Evolutionary conservation across 1,140 invertebrate species (phyloP), one percentile per base, ranked within the genome.

Genomic region (Latrodectus geometricus): DNA sequence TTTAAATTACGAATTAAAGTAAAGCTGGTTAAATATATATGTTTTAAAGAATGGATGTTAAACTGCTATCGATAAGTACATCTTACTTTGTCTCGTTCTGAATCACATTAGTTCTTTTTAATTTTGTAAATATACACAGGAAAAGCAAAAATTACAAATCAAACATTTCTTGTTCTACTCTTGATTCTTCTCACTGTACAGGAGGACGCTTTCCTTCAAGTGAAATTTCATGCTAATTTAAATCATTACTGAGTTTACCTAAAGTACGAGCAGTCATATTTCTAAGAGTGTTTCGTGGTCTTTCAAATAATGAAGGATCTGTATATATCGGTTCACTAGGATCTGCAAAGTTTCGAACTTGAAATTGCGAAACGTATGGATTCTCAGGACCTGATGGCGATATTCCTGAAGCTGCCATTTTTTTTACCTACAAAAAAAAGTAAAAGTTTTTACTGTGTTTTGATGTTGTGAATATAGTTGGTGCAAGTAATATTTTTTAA

Each of bases 311-410:
- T 2, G 96, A 96, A 0, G 96, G 96, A 91, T 97, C 96, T 0
- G 96, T 97, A 90, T 97, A 97, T 88, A 97, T 97, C 4, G 96
- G 96, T 90, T 97, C 96, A 89, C 96, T 97, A 12, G 96, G 96
- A 91, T 97, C 96, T 89, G 95, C 94, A 88, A 83, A 87, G 9
- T 74, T 80, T 56, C 74, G 23, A 8, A 84, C 79, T 78, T 83
- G 88, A 35, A 86, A 86, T 50, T 86, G 83, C 8, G 83, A 86
- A 4, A 72, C 61, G n/a, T 77, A 78, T 0, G 74, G 23, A 48
- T 72, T 78, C 17, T 86, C 83, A 4, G 75, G 74, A 15, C 75
- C 52, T n/a, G 66, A 23, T 56, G 74, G 61, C 12, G 83, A 11
- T 0, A 84, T 69, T 4, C 83, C 66, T 0, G 83, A 77, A 9